These are phyloP conservation scores for Cheilosia pagana DNA, from an alignment of 2,888 invertebrate genomes.

Conservation along the genomic window DNA sequence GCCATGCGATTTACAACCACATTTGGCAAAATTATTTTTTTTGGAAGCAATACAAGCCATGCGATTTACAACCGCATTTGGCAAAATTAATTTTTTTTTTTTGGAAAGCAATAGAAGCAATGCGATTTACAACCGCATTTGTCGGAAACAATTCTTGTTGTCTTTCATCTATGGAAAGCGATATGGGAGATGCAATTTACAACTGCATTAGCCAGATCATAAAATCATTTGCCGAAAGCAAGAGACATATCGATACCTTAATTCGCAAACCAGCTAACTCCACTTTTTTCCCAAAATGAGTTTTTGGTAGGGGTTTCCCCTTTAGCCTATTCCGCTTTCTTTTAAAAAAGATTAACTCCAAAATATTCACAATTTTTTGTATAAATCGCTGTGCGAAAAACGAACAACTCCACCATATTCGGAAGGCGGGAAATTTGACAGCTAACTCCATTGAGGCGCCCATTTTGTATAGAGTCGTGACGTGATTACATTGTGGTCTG, in stretches of 20 bases:
- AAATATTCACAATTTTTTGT: conserved; percentile 2
- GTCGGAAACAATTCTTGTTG: too few species aligned
- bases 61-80: too few species aligned
- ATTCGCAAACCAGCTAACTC: conserved; percentile 4
- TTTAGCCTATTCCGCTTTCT: conserved; percentile 9
- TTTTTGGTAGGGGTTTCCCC: neutral
- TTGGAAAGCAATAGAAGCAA: too few species aligned
- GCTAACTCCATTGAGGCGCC: conserved; percentile 2
- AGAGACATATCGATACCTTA: conserved; percentile 4
- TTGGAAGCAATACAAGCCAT: too few species aligned
- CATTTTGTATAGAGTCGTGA: conserved; percentile 18
- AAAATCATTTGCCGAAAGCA: too few species aligned
- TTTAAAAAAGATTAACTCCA: conserved; percentile 1
- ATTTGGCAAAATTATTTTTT: too few species aligned
- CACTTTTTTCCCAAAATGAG: conserved; percentile 12
- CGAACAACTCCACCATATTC: neutral
- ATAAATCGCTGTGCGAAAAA: conserved; percentile 3
- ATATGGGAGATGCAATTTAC: too few species aligned
- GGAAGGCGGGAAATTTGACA: neutral
- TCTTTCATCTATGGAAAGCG: too few species aligned
- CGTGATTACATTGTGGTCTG: conserved; percentile 7
- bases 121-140: too few species aligned
- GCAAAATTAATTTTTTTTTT: too few species aligned
- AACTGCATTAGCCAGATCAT: too few species aligned
- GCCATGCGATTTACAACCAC: too few species aligned